Conservation (phyloP, 2,797 vertebrate species). For the Lepilemur septentrionalis region DNA sequence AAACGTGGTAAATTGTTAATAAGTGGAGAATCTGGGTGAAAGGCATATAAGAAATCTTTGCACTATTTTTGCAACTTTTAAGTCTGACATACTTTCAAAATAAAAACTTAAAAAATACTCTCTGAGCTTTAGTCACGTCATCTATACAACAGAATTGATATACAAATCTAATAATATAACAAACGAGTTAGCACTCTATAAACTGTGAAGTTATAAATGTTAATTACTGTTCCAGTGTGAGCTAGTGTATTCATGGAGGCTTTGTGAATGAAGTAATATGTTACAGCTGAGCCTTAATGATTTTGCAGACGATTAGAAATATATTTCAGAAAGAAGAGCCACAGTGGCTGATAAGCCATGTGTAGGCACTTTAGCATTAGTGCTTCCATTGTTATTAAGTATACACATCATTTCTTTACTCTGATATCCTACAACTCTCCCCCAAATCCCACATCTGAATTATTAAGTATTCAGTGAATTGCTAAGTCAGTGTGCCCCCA, state of each 20-base stretch:
- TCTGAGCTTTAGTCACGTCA: not conserved
- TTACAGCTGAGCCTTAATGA: not conserved
- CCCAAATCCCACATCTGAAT: not conserved
- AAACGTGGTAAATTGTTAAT: constrained; percentile 21
- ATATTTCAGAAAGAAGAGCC: not conserved
- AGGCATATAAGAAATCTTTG: not conserved
- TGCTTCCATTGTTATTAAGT: not conserved
- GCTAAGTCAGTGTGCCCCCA: not conserved
- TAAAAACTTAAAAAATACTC: not conserved
- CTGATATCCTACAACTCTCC: not conserved
- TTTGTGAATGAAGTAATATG: not conserved
- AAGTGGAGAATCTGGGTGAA: not conserved
- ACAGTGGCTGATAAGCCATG: not conserved
- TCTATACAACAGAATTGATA: not conserved
- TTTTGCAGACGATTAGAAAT: not conserved
- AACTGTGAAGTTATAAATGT: not conserved
- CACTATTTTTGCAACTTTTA: not conserved
- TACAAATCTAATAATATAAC: not conserved
- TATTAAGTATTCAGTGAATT: not conserved
- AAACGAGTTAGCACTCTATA: not conserved
- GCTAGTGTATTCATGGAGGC: not conserved
- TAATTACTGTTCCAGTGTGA: not conserved
- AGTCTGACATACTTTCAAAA: not conserved
- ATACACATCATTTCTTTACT: not conserved
- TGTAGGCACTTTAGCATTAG: not conserved